Evolutionary conservation across 2,797 vertebrate genomes (phyloP), one percentile per base, ranked within the genome.

Genomic region (Sebastes jordani): DNA sequence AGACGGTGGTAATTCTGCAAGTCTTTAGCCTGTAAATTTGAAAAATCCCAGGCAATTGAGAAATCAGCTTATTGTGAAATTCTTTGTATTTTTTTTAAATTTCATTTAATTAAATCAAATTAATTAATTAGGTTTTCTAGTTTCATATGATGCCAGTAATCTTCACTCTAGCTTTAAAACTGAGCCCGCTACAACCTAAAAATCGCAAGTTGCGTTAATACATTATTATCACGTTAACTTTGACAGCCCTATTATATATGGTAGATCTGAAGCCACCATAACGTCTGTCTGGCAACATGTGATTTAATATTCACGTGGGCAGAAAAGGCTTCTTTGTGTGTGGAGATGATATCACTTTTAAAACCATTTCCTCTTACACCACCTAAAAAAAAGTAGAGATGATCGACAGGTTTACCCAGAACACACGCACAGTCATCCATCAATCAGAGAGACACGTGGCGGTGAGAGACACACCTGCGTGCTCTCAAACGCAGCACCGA

Each of bases 321-420:
- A 42, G 38, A 71, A 62, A 70, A 62, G 25, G 66, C 52, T 54
- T 58, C 60, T 56, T 34, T 76, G 66, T 68, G 72, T 16, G 55
- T 9, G 71, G 14, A 60, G 76, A 88, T 85, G 29, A 36, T 76
- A 84, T 86, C 80, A 71, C 23, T 36, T 38, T 65, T 52, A 49
- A 87, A 86, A 76, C 80, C 70, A 74, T 85, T 89, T 92, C 89
- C 86, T 92, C 71, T 78, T 61, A 58, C 76, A 81, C 56, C 63
- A 36, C 13, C 23, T 2, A 49, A 36, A 25, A 68, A 56, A 70
- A 60, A 32, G 11, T 22, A 60, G n/a, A 70, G 27, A 42, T 9
- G 67, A 60, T 34, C 34, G 14, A 65, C 11, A 71, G 59, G 46
- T 75, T 59, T 3, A 23, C 56, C 23, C 22, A 32, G 59, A 67